A percentile compares a stretch with the other conserved stretches of the same genome.
These are phyloP conservation scores for Sarcoramphus papa DNA, from an alignment of 2,797 vertebrate species.

Conservation along the genomic window DNA sequence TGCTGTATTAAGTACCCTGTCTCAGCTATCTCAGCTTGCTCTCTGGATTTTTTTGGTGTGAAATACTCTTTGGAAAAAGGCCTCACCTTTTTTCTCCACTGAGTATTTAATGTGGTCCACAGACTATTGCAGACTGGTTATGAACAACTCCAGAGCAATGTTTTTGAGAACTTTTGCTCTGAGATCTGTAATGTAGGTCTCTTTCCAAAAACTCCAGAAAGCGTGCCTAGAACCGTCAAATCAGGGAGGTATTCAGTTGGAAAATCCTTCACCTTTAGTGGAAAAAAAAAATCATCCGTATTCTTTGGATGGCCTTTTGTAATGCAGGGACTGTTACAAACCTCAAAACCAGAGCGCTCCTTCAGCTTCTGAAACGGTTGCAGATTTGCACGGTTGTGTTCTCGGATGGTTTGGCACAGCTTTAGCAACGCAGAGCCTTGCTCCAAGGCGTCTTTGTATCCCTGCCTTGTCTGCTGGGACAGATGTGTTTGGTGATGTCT, in stretches of 20 bases:
- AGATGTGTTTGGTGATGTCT: not conserved
- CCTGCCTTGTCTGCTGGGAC: not conserved
- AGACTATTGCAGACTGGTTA: not conserved
- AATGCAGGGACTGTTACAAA: not conserved
- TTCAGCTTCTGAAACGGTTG: not conserved
- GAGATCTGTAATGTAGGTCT: not conserved
- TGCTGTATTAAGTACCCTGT: not conserved
- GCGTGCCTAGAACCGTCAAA: fast-evolving
- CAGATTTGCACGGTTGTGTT: not conserved
- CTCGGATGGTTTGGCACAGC: not conserved
- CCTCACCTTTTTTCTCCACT: not conserved
- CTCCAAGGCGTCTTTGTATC: not conserved
- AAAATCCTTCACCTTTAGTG: not conserved
- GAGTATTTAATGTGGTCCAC: not conserved
- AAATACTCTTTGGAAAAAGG: not conserved
- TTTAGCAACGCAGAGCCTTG: not conserved
- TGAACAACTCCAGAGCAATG: not conserved
- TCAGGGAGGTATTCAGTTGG: not conserved
- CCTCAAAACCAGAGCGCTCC: not conserved
- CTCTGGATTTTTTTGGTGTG: not conserved
- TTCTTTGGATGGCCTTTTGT: not conserved
- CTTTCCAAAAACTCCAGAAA: not conserved
- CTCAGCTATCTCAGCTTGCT: not conserved
- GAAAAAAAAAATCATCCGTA: not conserved
- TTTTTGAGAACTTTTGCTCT: not conserved